These are phyloP conservation scores for cat (Felis catus) DNA, from an alignment of 2,113 vertebrate genomes.

Conservation along the genomic window F.catus_Fca126_mat1.0 CM031427.1:3261501-3262000, in stretches of 20 bases:
- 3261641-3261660: conserved; percentile 28
- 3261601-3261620: conserved; percentile 60
- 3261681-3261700: conserved; percentile 27
- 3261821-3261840: not conserved
- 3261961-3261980: not conserved
- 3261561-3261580: conserved; percentile 37
- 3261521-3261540: not conserved
- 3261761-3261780: not conserved
- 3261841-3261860: not conserved
- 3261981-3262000: not conserved
- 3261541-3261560: not conserved
- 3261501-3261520: conserved; percentile 65
- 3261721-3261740: not conserved
- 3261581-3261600: conserved; percentile 51
- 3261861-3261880: not conserved
- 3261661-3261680: conserved; percentile 23
- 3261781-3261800: not conserved
- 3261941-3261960: rapidly evolving
- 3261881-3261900: rapidly evolving
- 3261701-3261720: not conserved
- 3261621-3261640: conserved; percentile 5
- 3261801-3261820: not conserved
- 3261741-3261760: not conserved
- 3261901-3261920: not conserved
- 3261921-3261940: not conserved